These are phyloP conservation scores for Scaptomyza tumidula DNA, from an alignment of 2,888 invertebrate species.

Conservation along the genomic window DNA sequence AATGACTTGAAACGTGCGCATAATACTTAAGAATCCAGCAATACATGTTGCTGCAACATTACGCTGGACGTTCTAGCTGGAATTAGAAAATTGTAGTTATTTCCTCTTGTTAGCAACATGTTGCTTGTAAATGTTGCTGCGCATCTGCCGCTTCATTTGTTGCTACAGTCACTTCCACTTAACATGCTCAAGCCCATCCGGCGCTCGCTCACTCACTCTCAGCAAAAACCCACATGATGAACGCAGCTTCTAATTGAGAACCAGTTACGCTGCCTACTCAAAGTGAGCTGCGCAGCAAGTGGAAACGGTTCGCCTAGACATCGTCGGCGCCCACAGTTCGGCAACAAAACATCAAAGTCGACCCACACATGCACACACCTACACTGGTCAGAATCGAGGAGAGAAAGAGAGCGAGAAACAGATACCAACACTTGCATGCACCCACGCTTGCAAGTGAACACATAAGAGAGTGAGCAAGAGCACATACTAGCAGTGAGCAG, in stretches of 20 bases:
- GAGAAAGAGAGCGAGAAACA: constrained; percentile 6
- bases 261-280: constrained; percentile 49
- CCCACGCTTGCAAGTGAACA: constrained; percentile 40
- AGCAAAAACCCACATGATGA: constrained; percentile 66
- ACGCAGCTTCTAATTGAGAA: constrained; percentile 66
- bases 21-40: constrained; percentile 43
- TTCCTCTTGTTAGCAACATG: constrained; percentile 12
- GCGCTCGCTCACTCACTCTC: constrained; percentile 26
- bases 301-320: constrained; percentile 57
- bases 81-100: background rate
- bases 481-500: background rate
- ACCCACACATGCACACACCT: constrained; percentile 47
- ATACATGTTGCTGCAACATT: no score
- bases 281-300: constrained; percentile 34
- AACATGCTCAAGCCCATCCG: constrained; percentile 69
- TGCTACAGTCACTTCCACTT: constrained; percentile 25
- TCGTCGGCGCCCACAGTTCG: constrained; percentile 48
- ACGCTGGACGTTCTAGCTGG: no score
- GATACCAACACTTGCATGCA: constrained; percentile 30
- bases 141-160: constrained; percentile 2
- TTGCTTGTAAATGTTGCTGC: constrained; percentile 30
- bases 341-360: constrained; percentile 34
- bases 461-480: constrained; percentile 6
- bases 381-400: constrained; percentile 21
- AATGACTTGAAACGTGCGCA: constrained; percentile 57